These are phyloP conservation scores for Turnix velox DNA, from an alignment of 2,113 vertebrate species.

Conservation along the genomic window DNA sequence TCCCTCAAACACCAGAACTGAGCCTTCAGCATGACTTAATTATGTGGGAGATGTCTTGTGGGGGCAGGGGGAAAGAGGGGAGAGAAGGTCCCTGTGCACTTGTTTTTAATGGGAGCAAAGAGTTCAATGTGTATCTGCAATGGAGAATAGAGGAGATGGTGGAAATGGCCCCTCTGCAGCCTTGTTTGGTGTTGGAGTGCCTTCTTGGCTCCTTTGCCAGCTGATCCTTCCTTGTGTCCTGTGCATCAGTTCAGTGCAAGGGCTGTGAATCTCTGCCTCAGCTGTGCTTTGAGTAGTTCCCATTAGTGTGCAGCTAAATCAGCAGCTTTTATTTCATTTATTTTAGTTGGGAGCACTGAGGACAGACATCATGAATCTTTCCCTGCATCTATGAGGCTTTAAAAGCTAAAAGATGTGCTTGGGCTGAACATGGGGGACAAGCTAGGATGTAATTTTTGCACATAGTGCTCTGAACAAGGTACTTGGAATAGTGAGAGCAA, in stretches of 20 bases:
- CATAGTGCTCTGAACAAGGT: neutral
- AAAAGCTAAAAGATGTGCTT: neutral
- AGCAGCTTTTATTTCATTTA: neutral
- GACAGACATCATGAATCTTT: neutral
- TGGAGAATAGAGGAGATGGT: neutral
- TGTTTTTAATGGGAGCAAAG: neutral
- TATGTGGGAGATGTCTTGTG: no score
- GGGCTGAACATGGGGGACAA: neutral
- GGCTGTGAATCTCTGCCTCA: neutral
- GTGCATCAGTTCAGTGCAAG: neutral
- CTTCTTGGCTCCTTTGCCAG: neutral
- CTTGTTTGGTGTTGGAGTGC: neutral
- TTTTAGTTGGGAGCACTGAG: neutral
- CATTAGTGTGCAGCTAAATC: neutral
- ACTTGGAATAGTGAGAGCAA: neutral
- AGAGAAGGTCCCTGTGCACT: neutral
- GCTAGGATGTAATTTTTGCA: neutral
- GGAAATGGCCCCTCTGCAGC: neutral
- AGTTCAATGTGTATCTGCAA: neutral
- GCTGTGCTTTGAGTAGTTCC: neutral
- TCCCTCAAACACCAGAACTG: neutral
- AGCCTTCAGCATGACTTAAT: neutral
- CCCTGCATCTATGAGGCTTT: neutral
- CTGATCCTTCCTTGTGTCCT: neutral
- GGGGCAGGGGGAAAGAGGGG: no score